Conservation (phyloP, 2,113 vertebrate genomes). For the Phalacrocorax aristotelis region DNA sequence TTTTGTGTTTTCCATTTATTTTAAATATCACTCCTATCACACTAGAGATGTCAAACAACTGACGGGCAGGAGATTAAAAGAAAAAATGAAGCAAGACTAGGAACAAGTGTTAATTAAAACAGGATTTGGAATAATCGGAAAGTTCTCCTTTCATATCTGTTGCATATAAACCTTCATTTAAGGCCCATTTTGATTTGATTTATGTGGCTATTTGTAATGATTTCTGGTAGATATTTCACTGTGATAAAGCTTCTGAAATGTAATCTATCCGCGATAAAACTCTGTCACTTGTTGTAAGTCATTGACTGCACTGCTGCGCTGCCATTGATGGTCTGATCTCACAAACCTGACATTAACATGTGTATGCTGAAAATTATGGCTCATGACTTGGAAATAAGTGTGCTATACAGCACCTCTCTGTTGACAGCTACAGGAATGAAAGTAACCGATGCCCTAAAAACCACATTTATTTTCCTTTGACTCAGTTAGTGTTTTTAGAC, state of each 20-base stretch:
- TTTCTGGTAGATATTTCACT: background rate
- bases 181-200: background rate
- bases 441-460: background rate
- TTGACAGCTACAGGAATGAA: background rate
- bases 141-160: background rate
- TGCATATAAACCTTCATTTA: background rate
- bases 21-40: background rate
- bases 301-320: background rate
- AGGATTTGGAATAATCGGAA: background rate
- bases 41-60: background rate
- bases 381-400: background rate
- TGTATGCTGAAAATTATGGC: background rate
- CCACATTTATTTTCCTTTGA: background rate
- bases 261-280: background rate
- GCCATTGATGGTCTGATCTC: background rate
- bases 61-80: constrained; percentile 1
- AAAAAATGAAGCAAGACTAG: background rate
- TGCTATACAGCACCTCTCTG: background rate
- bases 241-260: background rate
- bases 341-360: background rate
- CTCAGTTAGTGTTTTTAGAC: background rate
- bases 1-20: background rate
- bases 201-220: background rate
- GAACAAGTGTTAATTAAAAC: constrained; percentile 44
- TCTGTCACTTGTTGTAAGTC: background rate